Conservation (phyloP, 2,797 vertebrate species). For the Falco concolor region DNA sequence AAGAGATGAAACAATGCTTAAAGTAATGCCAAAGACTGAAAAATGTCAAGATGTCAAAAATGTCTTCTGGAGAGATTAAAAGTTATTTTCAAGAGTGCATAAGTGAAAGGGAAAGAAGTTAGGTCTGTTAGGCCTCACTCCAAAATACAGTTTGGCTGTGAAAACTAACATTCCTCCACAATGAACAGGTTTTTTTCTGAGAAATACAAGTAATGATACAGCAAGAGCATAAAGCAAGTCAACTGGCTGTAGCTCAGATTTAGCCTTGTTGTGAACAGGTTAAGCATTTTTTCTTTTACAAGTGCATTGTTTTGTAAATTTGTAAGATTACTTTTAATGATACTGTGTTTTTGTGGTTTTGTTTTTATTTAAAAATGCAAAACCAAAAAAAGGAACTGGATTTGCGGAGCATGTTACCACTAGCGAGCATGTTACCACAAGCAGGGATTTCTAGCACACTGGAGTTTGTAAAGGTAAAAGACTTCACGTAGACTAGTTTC, state of each 20-base stretch:
- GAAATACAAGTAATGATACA: neutral
- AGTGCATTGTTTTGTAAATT: neutral
- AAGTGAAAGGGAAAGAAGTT: neutral
- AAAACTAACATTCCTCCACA: neutral
- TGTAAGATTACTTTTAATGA: neutral
- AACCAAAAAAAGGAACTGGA: neutral
- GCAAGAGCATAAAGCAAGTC: neutral
- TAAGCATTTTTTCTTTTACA: neutral
- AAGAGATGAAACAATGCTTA: neutral
- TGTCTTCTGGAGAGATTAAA: neutral
- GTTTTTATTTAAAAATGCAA: neutral
- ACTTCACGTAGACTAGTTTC: neutral
- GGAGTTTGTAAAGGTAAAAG: neutral
- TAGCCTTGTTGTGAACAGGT: neutral
- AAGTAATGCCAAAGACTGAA: neutral
- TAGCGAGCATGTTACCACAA: neutral
- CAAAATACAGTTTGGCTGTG: neutral
- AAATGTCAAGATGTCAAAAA: neutral
- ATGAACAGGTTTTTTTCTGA: neutral
- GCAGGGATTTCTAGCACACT: neutral
- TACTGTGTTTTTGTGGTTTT: neutral
- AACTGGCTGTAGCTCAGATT: neutral
- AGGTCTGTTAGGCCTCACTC: neutral
- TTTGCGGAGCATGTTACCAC: neutral
- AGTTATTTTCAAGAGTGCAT: neutral